Evolutionary conservation across 2,113 vertebrate species (phyloP), one percentile per base, ranked within the genome.

Genomic region (Ophthalmolycus amberensis): DNA sequence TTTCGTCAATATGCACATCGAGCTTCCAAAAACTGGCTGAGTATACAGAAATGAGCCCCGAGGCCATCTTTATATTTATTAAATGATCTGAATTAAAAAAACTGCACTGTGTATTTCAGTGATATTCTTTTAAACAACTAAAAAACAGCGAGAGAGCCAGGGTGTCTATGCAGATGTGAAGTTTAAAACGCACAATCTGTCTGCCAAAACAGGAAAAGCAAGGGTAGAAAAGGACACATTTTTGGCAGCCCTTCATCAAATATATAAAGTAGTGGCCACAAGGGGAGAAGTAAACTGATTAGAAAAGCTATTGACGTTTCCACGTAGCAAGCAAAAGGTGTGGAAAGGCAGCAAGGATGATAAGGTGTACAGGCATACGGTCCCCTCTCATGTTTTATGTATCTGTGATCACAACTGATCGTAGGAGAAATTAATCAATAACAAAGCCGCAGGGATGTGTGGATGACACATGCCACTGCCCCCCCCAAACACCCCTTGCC

Each of bases 351-450:
- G 87, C 85, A 40, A 56, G 77, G 87, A 90, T 80, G 92, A 87
- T 90, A 82, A 92, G 94, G 91, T 92, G 91, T 93, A 89, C 91
- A 89, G 91, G 91, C 92, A 90, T 93, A 85, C 90, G 81, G 77
- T 79, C 86, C 80, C 78, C 72, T 76, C 92, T 95, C 93, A 94
- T 95, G 93, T 94, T 95, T 95, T 94, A 95, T 95, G 92, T 93
- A 95, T 94, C 89, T 77, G 92, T 90, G 93, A 95, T 95, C 95
- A 94, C 93, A 92, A 91, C 88, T 82, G 91, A 95, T 95, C 89
- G 90, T 91, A 92, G 93, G 89, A 90, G 87, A 95, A 95, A 95
- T 95, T 89, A 94, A 95, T 95, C 95, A 95, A 95, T 95, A 94
- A 85, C 87, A 90, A 91, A 80, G 89, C 91, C 87, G 86, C 80